Percentiles rank a stretch among this genome's conserved stretches.
Conservation (phyloP, 1,140 invertebrate species). For the Chionoecetes opilio region DNA sequence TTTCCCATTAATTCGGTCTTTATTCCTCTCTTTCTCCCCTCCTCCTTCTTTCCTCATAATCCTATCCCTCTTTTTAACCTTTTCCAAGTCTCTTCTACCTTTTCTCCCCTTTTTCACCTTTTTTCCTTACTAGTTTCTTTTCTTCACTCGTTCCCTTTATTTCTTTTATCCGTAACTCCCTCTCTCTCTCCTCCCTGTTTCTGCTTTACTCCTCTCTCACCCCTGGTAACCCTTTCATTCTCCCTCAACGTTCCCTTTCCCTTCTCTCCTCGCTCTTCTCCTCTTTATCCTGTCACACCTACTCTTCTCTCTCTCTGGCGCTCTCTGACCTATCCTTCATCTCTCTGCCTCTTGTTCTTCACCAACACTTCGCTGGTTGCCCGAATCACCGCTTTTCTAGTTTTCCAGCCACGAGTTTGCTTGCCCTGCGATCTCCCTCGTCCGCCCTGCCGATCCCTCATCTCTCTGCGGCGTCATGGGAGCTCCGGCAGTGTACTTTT, state of each 20-base stretch:
- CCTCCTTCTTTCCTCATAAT: not conserved
- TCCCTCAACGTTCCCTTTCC: not conserved
- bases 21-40: not conserved
- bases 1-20: not conserved
- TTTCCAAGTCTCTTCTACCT: not conserved
- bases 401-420: too few relatives aligned
- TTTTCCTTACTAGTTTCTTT: not conserved
- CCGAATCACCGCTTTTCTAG: too few relatives aligned
- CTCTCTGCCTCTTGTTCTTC: not conserved
- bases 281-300: not conserved
- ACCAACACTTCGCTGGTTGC: not conserved
- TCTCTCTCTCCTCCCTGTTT: not conserved
- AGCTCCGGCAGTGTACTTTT: too few relatives aligned
- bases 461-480: too few relatives aligned
- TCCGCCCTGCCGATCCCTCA: too few relatives aligned
- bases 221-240: not conserved
- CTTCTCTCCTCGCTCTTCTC: not conserved
- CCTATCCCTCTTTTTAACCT: not conserved
- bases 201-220: not conserved
- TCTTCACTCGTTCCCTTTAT: not conserved
- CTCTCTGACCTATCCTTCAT: not conserved
- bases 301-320: not conserved
- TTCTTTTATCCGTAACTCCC: not conserved
- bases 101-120: not conserved
- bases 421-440: too few relatives aligned